These are phyloP conservation scores for Champsocephalus esox DNA, from an alignment of 2,797 vertebrate genomes.

Conservation along the genomic window DNA sequence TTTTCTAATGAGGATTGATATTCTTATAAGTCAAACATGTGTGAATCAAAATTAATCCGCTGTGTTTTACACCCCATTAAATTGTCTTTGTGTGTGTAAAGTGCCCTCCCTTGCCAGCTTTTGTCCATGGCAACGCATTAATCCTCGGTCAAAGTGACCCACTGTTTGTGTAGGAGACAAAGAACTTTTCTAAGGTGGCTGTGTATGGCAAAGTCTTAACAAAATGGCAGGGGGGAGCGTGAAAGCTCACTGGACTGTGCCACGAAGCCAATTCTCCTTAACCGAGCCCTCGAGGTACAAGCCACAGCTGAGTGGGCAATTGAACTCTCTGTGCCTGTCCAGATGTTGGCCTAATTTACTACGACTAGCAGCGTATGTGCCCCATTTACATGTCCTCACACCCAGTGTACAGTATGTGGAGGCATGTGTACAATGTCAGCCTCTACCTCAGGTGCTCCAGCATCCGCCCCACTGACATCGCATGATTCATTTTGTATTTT, in stretches of 20 bases:
- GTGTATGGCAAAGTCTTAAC: constrained; percentile 42
- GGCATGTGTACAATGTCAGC: constrained; percentile 53
- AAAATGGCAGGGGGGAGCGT: constrained; percentile 46
- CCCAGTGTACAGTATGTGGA: constrained; percentile 49
- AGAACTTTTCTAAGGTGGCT: constrained; percentile 37
- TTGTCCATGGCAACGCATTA: constrained; percentile 41
- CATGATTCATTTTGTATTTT: constrained; percentile 38
- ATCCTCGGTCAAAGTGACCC: constrained; percentile 47
- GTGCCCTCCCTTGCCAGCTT: constrained; percentile 22
- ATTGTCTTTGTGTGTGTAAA: constrained; percentile 44
- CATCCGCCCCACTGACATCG: constrained; percentile 8
- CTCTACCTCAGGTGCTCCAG: constrained; percentile 59
- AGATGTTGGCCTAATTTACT: constrained; percentile 86
- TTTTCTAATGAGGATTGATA: constrained; percentile 24
- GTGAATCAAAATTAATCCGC: constrained; percentile 37
- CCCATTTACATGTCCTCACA: constrained; percentile 72
- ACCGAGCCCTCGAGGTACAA: constrained; percentile 67
- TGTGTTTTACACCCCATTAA: constrained; percentile 25
- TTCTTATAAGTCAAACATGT: constrained; percentile 33
- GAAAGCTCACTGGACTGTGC: constrained; percentile 60
- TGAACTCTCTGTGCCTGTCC: constrained; percentile 73
- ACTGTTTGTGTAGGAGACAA: constrained; percentile 51
- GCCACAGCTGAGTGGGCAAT: constrained; percentile 78
- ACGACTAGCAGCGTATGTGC: constrained; percentile 76
- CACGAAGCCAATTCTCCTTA: constrained; percentile 61